Conservation (phyloP, 2,113 vertebrate genomes). For the Pachyramphus minor region DNA sequence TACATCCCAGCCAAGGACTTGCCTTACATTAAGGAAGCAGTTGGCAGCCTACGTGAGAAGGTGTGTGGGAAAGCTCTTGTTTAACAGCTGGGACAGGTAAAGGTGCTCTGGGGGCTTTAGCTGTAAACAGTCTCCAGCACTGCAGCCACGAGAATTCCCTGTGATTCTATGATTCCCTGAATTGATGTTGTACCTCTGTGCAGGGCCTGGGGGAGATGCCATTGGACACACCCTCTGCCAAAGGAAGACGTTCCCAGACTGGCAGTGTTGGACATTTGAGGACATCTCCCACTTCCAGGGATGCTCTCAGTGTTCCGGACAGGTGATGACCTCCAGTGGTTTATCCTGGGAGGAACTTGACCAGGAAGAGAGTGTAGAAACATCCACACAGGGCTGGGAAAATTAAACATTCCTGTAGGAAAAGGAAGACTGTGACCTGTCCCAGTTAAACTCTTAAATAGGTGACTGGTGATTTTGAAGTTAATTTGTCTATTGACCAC, state of each 20-base stretch:
- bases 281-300: constrained; percentile 83
- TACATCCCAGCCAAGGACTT: constrained; percentile 84
- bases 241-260: constrained; percentile 81
- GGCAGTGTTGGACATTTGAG: constrained; percentile 76
- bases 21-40: constrained; percentile 81
- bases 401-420: background rate
- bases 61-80: constrained; percentile 58
- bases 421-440: background rate
- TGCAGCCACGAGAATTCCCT: rapidly evolving
- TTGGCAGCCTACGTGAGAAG: constrained; percentile 85
- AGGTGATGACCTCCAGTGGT: constrained; percentile 68
- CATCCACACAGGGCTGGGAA: background rate
- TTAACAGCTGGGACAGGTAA: background rate
- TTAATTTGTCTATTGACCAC: background rate
- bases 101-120: rapidly evolving
- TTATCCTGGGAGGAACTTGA: background rate
- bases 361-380: background rate
- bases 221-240: constrained; percentile 83
- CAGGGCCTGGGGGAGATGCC: constrained; percentile 91
- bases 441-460: background rate
- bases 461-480: background rate
- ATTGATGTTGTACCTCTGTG: background rate
- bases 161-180: background rate
- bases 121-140: background rate
- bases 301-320: constrained; percentile 71